Percentiles rank a stretch among this genome's conserved stretches.
These are phyloP conservation scores for Lutraria rhynchaena DNA, from an alignment of 1,140 invertebrate species.

Conservation along the genomic window DNA sequence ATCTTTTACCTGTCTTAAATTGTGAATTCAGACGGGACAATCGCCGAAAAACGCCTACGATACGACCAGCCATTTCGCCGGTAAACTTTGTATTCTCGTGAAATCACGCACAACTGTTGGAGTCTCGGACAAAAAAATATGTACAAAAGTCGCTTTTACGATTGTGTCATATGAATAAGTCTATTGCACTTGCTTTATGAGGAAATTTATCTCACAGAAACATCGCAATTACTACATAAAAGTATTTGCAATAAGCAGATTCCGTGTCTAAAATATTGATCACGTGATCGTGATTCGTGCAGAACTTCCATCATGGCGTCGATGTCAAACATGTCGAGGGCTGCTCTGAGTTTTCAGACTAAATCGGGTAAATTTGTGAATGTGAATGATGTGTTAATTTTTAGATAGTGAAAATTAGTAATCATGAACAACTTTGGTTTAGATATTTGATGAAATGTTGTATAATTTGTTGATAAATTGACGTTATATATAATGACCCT, in stretches of 20 bases:
- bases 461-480: neutral
- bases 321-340: conserved; percentile 38
- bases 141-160: neutral
- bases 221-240: no score
- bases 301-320: conserved; percentile 54
- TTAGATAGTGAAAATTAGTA: neutral
- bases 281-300: conserved; percentile 31
- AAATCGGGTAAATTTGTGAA: conserved; percentile 28
- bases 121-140: neutral
- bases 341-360: conserved; percentile 23
- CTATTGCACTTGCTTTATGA: no score
- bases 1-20: conserved; percentile 39
- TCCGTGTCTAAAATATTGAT: neutral
- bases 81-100: conserved; percentile 70
- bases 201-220: no score
- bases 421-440: neutral
- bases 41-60: conserved; percentile 45
- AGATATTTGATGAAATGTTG: neutral
- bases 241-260: no score
- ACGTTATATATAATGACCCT: conserved; percentile 53
- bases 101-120: conserved; percentile 11
- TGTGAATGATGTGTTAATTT: no score
- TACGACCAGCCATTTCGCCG: conserved; percentile 64
- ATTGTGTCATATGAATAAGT: neutral
- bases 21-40: conserved; percentile 6